phyloP scores from a whole-genome alignment of 2,113 vertebrate genomes.

The Noturus placidus region DNA sequence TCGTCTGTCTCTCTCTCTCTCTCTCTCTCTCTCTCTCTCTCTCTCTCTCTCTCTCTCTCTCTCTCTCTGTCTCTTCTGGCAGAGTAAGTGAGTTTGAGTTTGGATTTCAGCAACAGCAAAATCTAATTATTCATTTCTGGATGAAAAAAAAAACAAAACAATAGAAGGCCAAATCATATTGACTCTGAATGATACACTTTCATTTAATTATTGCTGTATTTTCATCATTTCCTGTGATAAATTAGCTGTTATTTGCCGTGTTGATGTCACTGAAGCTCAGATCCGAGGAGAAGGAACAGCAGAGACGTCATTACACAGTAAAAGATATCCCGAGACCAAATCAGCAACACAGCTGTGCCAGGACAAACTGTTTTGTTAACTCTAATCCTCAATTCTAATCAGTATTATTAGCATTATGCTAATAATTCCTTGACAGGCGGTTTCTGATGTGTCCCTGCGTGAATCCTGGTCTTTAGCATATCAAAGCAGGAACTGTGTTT shows the following conservation, averaged over 20 bases:
- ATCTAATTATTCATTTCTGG: background rate
- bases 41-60: background rate
- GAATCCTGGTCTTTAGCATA: slow-evolving; percentile 37
- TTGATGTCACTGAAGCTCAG: background rate
- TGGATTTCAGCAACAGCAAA: background rate
- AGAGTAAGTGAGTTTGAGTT: background rate
- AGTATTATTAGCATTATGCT: slow-evolving; percentile 11
- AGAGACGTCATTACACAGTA: background rate
- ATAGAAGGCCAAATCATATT: slow-evolving; percentile 7
- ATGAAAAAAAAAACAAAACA: background rate
- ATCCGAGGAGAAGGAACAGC: background rate
- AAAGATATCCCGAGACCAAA: background rate
- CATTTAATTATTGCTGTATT: background rate
- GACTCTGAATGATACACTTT: background rate
- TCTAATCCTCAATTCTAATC: slow-evolving; percentile 12
- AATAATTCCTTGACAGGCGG: background rate
- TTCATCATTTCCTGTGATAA: background rate
- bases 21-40: background rate
- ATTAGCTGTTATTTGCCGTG: background rate
- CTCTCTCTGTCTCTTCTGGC: background rate
- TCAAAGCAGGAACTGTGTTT: slow-evolving; percentile 33
- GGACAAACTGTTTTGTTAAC: background rate
- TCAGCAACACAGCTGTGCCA: background rate
- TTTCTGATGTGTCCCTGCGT: slow-evolving; percentile 13
- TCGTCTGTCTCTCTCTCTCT: background rate